These are phyloP conservation scores for Sarcophaga carnaria DNA, from an alignment of 2,888 invertebrate genomes.

Conservation along the genomic window DNA sequence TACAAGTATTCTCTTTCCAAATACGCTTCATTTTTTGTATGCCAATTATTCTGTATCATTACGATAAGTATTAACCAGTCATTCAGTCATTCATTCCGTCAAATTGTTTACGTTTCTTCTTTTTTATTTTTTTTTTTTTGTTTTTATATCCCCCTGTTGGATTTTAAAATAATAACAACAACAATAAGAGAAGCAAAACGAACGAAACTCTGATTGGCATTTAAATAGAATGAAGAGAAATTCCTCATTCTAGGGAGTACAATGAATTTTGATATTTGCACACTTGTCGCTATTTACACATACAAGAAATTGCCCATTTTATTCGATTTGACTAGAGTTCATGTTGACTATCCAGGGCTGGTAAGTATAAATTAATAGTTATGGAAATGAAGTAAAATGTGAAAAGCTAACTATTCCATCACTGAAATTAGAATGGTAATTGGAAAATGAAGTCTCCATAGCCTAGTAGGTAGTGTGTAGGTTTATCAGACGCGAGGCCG, in stretches of 20 bases:
- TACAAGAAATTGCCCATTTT: constrained; percentile 55
- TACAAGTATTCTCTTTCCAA: constrained; percentile 24
- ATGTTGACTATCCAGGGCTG: constrained; percentile 47
- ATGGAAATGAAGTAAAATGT: not conserved
- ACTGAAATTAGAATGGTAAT: too few species aligned
- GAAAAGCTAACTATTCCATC: not conserved
- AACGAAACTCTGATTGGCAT: constrained; percentile 50
- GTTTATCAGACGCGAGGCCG: too few species aligned
- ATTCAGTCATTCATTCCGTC: constrained; percentile 48
- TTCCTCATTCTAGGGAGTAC: constrained; percentile 63
- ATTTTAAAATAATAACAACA: not conserved
- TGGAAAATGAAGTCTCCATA: too few species aligned
- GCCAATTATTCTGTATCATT: constrained; percentile 27
- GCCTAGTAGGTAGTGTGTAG: too few species aligned
- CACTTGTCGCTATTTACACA: constrained; percentile 66
- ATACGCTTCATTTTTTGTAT: constrained; percentile 1
- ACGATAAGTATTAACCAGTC: constrained; percentile 24
- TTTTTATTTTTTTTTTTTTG: not conserved
- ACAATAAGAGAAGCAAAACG: not conserved
- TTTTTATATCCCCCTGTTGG: constrained; percentile 10
- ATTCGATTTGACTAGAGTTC: constrained; percentile 52
- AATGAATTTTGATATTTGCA: constrained; percentile 68
- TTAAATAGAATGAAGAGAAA: constrained; percentile 45
- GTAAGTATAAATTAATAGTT: not conserved
- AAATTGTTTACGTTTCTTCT: constrained; percentile 35